phyloP scores from a whole-genome alignment of 2,113 vertebrate genomes.

The Antennarius striatus region DNA sequence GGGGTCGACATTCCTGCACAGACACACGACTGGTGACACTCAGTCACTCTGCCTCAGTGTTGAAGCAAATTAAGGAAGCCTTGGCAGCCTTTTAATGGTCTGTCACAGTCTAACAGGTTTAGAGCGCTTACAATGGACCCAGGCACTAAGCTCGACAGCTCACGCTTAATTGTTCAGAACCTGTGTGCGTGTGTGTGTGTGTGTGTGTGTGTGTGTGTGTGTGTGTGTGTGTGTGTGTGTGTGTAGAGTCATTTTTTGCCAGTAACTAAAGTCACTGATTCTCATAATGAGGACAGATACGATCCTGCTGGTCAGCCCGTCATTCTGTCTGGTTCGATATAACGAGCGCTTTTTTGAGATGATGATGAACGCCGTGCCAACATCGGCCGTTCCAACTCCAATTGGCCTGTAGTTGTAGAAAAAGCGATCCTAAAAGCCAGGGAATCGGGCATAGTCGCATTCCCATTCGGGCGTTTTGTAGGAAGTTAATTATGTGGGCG shows the following conservation, averaged over 20 bases:
- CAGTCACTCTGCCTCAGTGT: slow-evolving; percentile 68
- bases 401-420: slow-evolving; percentile 31
- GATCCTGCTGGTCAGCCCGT: slow-evolving; percentile 54
- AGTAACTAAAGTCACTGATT: slow-evolving; percentile 77
- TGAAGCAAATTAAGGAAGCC: slow-evolving; percentile 75
- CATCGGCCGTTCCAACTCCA: slow-evolving; percentile 12
- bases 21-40: slow-evolving; percentile 34
- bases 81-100: slow-evolving; percentile 83
- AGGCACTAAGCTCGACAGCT: slow-evolving; percentile 81
- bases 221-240: slow-evolving; percentile 40
- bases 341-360: slow-evolving; percentile 31
- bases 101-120: slow-evolving; percentile 83
- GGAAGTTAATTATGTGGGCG: slow-evolving; percentile 25
- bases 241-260: slow-evolving; percentile 64
- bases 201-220: slow-evolving; percentile 30
- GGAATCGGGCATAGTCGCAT: slow-evolving; percentile 27
- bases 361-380: slow-evolving; percentile 35
- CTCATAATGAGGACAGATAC: slow-evolving; percentile 66
- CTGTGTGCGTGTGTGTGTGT: slow-evolving; percentile 61
- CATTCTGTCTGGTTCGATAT: slow-evolving; percentile 44
- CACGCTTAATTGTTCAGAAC: slow-evolving; percentile 81
- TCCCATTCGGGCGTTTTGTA: slow-evolving; percentile 9
- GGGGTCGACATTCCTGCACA: slow-evolving; percentile 43
- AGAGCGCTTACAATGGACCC: slow-evolving; percentile 80
- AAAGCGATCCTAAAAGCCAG: slow-evolving; percentile 34